These are phyloP conservation scores for Drosophila bipectinata DNA, from an alignment of 1,140 invertebrate species.

Conservation along the genomic window DNA sequence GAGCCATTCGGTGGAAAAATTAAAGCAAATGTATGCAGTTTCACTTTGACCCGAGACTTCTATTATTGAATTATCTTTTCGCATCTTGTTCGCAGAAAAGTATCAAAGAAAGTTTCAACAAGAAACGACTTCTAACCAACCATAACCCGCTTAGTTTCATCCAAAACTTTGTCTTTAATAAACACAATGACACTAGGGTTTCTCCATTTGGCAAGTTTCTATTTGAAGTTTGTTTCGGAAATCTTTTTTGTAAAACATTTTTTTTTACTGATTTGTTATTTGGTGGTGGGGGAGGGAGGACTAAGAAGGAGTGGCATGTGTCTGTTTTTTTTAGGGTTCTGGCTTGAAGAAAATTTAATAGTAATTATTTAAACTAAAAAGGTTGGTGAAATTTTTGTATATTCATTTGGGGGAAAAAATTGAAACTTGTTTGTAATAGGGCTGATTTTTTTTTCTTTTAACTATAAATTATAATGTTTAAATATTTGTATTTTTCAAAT, in stretches of 20 bases:
- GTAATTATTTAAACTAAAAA: no score
- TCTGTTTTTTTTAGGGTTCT: no score
- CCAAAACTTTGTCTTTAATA: slow-evolving; percentile 8
- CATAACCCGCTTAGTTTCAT: slow-evolving; percentile 17
- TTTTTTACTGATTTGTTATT: not conserved
- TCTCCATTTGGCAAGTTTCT: not conserved
- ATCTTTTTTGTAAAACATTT: slow-evolving; percentile 7
- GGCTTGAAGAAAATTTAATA: no score
- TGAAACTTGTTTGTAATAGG: no score
- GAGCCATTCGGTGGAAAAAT: slow-evolving; percentile 1
- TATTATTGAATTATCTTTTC: slow-evolving; percentile 28
- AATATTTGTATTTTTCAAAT: not conserved
- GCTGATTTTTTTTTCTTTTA: no score
- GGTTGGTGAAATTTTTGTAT: no score
- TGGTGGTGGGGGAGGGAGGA: no score
- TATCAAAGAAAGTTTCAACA: not conserved
- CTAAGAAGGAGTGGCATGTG: no score
- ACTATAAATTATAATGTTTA: no score
- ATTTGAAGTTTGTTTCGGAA: slow-evolving; percentile 11
- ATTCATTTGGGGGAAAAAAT: no score
- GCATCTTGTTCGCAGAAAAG: not conserved
- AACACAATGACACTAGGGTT: slow-evolving; percentile 27
- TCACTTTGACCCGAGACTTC: not conserved
- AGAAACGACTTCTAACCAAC: slow-evolving; percentile 15
- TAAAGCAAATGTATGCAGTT: slow-evolving; percentile 6